These are phyloP conservation scores for Caenorhabditis doughertyi DNA, from an alignment of 2,888 invertebrate species.

Conservation along the genomic window DNA sequence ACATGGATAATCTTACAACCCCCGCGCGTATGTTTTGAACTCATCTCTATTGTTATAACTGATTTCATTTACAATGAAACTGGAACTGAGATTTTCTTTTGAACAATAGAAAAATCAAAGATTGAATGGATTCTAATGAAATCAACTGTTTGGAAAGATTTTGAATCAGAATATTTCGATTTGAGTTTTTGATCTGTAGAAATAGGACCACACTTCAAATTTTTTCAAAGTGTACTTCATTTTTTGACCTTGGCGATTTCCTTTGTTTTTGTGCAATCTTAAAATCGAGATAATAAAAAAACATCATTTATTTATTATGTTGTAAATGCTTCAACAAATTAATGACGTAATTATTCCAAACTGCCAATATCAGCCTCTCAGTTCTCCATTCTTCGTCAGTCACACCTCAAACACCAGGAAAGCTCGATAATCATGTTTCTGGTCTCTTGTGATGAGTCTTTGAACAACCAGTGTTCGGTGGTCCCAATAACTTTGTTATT, in stretches of 20 bases:
- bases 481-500: conserved; percentile 36
- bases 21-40: background rate
- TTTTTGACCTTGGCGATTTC: background rate
- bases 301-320: conserved; percentile 14
- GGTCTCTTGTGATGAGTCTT: conserved; percentile 1
- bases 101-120: conserved; percentile 1
- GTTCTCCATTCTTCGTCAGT: background rate
- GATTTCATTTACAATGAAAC: conserved; percentile 6
- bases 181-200: too few species aligned
- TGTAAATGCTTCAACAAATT: conserved; percentile 9
- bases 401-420: conserved; percentile 42
- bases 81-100: conserved; percentile 3
- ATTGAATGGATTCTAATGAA: conserved; percentile 10
- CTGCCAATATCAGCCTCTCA: conserved; percentile 20
- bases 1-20: too few species aligned
- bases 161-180: too few species aligned
- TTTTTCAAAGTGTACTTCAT: background rate
- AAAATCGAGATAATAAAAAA: background rate
- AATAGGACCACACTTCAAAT: too few species aligned
- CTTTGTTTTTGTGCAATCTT: background rate
- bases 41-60: background rate
- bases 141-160: too few species aligned
- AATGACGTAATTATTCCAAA: conserved; percentile 17
- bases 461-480: conserved; percentile 21
- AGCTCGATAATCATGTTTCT: conserved; percentile 31